Evolutionary conservation across 1,140 invertebrate species (phyloP).

Genomic region (Anastrepha obliqua): DNA sequence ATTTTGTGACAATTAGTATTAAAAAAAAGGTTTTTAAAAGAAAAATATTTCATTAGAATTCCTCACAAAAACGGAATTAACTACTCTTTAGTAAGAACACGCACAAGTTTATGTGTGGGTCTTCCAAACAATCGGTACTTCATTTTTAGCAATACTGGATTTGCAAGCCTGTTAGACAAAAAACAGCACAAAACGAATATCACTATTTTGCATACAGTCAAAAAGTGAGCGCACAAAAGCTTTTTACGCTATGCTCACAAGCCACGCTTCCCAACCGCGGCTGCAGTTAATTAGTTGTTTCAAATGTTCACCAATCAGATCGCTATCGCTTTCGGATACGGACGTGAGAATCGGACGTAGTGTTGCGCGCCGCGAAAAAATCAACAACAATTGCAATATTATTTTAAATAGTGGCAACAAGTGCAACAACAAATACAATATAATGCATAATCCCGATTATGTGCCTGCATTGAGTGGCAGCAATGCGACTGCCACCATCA

Average conservation of each 20-base stretch:
- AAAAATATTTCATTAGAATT: too few relatives aligned
- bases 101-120: too few relatives aligned
- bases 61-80: too few relatives aligned
- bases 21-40: too few relatives aligned
- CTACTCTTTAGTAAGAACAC: too few relatives aligned
- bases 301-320: conserved; percentile 22
- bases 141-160: too few relatives aligned
- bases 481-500: not conserved
- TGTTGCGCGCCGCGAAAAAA: not conserved
- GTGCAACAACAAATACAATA: conserved; percentile 15
- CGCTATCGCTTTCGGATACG: conserved; percentile 5
- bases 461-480: not conserved
- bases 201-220: too few relatives aligned
- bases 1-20: too few relatives aligned
- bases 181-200: too few relatives aligned
- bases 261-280: not conserved
- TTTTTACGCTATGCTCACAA: conserved; percentile 21
- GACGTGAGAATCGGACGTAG: not conserved
- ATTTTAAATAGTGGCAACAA: not conserved
- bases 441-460: not conserved
- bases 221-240: not conserved
- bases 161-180: too few relatives aligned
- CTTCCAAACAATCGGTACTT: too few relatives aligned
- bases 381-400: not conserved
- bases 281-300: not conserved